These are phyloP conservation scores for Lepisosteus osseus DNA, from an alignment of 2,113 vertebrate genomes.

Conservation along the genomic window DNA sequence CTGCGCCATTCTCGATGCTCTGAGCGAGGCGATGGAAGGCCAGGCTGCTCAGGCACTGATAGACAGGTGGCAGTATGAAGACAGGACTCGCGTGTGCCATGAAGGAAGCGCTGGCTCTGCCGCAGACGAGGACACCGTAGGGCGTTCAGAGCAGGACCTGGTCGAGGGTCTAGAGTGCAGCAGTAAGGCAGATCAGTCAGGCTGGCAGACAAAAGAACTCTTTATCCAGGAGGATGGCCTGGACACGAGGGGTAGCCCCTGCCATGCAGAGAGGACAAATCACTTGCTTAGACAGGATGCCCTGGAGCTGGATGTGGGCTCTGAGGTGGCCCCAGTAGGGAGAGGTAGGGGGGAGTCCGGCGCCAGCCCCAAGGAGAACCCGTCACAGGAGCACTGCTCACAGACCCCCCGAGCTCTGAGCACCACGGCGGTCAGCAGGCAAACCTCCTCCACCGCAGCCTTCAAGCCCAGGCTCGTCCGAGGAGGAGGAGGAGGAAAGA, in stretches of 20 bases:
- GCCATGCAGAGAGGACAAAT: slow-evolving; percentile 59
- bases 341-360: slow-evolving; percentile 48
- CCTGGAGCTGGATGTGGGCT: slow-evolving; percentile 57
- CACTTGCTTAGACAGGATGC: slow-evolving; percentile 67
- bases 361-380: slow-evolving; percentile 57
- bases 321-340: slow-evolving; percentile 56
- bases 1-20: slow-evolving; percentile 25
- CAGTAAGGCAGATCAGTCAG: slow-evolving; percentile 47
- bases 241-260: slow-evolving; percentile 43
- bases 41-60: neutral
- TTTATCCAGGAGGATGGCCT: slow-evolving; percentile 24
- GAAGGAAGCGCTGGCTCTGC: slow-evolving; percentile 48
- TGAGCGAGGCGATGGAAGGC: neutral
- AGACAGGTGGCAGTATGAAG: neutral
- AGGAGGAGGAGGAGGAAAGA: slow-evolving; percentile 63
- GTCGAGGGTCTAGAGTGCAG: slow-evolving; percentile 61
- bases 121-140: slow-evolving; percentile 47
- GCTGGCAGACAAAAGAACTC: slow-evolving; percentile 27
- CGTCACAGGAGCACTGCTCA: slow-evolving; percentile 30
- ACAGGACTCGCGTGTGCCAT: slow-evolving; percentile 19
- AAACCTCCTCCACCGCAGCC: slow-evolving; percentile 68
- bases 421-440: slow-evolving; percentile 47
- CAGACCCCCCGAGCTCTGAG: slow-evolving; percentile 35
- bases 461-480: slow-evolving; percentile 77
- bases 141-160: slow-evolving; percentile 53